Conservation (phyloP, 1,140 invertebrate genomes). For the Rhyzopertha dominica region DNA sequence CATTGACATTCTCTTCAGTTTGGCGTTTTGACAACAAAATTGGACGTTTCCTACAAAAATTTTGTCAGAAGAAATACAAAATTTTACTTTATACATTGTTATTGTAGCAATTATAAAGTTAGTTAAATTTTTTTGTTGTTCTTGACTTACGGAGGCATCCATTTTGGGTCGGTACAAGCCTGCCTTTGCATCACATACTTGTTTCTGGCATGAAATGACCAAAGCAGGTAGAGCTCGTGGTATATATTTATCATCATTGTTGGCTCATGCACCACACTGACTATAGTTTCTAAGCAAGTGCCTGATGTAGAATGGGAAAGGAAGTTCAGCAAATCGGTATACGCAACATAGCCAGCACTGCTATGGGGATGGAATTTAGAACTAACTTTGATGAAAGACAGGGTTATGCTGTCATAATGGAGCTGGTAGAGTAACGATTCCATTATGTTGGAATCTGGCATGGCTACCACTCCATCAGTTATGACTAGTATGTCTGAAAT, state of each 20-base stretch:
- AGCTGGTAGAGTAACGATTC: conserved; percentile 71
- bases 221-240: conserved; percentile 68
- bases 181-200: conserved; percentile 30
- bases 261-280: conserved; percentile 41
- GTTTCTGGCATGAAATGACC: conserved; percentile 62
- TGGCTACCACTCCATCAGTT: conserved; percentile 75
- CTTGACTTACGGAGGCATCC: conserved; percentile 46
- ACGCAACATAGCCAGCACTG: conserved; percentile 64
- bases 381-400: conserved; percentile 75
- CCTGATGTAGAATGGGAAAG: conserved; percentile 75
- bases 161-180: conserved; percentile 39
- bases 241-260: conserved; percentile 61
- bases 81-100: too few relatives aligned
- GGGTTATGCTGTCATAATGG: conserved; percentile 68
- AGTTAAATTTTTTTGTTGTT: too few relatives aligned
- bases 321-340: conserved; percentile 74
- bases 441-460: conserved; percentile 68
- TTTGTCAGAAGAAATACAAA: conserved; percentile 48
- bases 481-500: conserved; percentile 71
- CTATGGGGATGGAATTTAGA: conserved; percentile 64
- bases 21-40: conserved; percentile 62
- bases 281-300: conserved; percentile 57
- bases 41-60: conserved; percentile 54
- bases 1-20: conserved; percentile 59
- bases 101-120: too few relatives aligned